Percentiles rank a stretch among this genome's conserved stretches.
Evolutionary conservation across 2,113 vertebrate genomes (phyloP).

Genomic region (Conger conger): DNA sequence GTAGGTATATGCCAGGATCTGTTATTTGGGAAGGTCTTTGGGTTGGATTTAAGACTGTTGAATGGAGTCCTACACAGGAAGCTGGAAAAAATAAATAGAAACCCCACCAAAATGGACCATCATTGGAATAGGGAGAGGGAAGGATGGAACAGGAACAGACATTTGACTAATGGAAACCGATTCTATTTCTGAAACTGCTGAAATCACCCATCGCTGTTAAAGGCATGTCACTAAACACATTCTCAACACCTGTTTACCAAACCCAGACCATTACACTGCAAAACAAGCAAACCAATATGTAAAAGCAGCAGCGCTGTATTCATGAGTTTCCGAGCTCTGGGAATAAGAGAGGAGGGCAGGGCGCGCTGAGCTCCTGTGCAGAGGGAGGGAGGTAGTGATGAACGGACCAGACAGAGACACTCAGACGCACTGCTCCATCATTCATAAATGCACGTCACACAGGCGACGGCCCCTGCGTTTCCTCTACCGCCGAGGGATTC

Average conservation of each 20-base stretch:
- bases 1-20: no score
- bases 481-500: neutral
- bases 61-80: no score
- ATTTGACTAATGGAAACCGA: no score
- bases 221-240: no score
- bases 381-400: neutral
- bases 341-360: neutral
- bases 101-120: no score
- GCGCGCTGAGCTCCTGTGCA: neutral
- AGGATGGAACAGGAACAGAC: no score
- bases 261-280: neutral
- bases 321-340: neutral
- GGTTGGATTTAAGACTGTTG: no score
- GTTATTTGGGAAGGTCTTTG: no score
- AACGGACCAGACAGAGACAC: neutral
- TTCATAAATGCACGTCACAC: neutral
- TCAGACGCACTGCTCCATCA: neutral
- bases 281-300: neutral
- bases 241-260: no score
- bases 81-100: no score
- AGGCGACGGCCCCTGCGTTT: neutral
- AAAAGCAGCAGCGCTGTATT: neutral
- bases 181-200: neutral
- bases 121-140: no score
- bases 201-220: neutral